Conservation (phyloP, 2,888 invertebrate species). For the Unio delphinus region DNA sequence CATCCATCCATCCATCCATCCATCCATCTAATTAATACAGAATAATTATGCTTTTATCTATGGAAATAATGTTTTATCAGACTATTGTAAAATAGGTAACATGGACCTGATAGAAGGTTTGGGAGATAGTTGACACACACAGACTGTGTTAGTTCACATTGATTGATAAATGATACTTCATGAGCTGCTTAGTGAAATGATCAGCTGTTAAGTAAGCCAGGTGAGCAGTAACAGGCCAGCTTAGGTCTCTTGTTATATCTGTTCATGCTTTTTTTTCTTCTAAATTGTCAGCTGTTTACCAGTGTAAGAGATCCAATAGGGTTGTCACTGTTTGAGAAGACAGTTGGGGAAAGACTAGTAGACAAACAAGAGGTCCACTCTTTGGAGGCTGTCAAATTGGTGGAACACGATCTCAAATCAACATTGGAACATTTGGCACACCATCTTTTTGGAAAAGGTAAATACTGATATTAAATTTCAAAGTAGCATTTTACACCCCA, state of each 20-base stretch:
- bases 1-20: too few species aligned
- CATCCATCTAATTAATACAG: too few species aligned
- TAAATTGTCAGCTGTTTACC: conserved; percentile 42
- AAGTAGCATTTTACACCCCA: too few species aligned
- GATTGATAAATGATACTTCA: neutral
- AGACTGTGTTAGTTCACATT: neutral
- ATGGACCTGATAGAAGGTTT: too few species aligned
- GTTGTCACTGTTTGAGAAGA: conserved; percentile 57
- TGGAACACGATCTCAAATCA: conserved; percentile 88
- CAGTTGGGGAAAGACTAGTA: conserved; percentile 61
- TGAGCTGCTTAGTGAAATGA: neutral
- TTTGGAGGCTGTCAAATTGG: conserved; percentile 86
- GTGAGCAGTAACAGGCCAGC: neutral
- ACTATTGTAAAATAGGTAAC: too few species aligned
- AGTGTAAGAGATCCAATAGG: conserved; percentile 40
- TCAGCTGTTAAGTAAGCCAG: conserved; percentile 18
- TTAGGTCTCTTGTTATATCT: conserved; percentile 2
- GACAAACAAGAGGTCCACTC: conserved; percentile 90
- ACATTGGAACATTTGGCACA: conserved; percentile 83
- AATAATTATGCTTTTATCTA: too few species aligned
- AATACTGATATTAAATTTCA: neutral
- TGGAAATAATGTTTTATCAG: too few species aligned
- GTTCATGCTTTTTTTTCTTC: conserved; percentile 4
- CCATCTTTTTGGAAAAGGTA: conserved; percentile 84
- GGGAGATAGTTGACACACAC: too few species aligned